Percentiles rank a stretch among this genome's conserved stretches.
Conservation (phyloP, 2,113 vertebrate species). For the Felis catus region DNA sequence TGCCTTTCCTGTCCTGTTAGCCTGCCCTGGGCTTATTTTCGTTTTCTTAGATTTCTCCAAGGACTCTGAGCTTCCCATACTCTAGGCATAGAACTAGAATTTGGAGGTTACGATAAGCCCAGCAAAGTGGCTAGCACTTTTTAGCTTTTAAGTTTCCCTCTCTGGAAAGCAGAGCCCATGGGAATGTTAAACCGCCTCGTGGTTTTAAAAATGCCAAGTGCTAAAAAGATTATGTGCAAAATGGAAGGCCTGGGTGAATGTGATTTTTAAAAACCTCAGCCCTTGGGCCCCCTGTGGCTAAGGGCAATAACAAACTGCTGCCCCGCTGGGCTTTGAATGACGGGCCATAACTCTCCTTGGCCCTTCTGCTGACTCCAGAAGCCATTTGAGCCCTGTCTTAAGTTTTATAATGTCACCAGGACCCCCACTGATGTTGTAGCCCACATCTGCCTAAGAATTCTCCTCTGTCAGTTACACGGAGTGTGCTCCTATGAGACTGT, state of each 20-base stretch:
- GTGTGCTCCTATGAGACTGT: background rate
- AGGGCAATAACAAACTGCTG: background rate
- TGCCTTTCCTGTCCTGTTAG: background rate
- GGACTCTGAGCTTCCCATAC: background rate
- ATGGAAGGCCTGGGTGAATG: background rate
- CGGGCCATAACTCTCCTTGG: background rate
- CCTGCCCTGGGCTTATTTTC: background rate
- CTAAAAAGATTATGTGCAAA: background rate
- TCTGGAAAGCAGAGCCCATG: background rate
- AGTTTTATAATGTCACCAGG: conserved; percentile 26
- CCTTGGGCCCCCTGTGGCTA: background rate
- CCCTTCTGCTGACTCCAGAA: background rate
- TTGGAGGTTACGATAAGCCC: background rate
- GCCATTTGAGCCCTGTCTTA: background rate
- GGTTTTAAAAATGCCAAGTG: conserved; percentile 2
- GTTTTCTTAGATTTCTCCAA: background rate
- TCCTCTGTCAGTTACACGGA: background rate
- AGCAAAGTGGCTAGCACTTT: background rate
- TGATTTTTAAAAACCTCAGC: background rate
- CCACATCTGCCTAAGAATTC: background rate
- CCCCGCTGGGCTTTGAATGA: background rate
- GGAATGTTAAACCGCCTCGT: background rate
- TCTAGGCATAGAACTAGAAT: background rate
- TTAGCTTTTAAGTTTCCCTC: background rate
- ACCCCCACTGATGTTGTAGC: background rate